phyloP scores from a whole-genome alignment of 2,888 invertebrate species.

The Baccha elongata region DNA sequence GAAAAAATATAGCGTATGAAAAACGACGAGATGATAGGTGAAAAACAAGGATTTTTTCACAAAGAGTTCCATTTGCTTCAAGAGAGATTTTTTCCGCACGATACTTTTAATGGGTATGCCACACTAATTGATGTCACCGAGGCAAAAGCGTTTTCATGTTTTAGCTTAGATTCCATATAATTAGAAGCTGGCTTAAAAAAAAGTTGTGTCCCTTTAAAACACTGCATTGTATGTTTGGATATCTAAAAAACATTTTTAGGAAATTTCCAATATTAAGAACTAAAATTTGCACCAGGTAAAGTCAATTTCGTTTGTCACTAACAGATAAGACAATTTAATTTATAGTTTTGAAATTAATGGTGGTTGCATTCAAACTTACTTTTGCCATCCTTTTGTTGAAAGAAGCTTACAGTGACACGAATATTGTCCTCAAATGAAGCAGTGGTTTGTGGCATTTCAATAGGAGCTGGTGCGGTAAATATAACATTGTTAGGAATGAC shows the following conservation, averaged over 20 bases:
- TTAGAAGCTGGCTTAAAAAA: neutral
- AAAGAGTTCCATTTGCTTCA: neutral
- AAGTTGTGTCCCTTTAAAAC: neutral
- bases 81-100: neutral
- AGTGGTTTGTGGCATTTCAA: conserved; percentile 89
- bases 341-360: conserved; percentile 15
- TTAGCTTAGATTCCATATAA: neutral
- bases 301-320: neutral
- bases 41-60: neutral
- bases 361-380: conserved; percentile 83
- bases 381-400: conserved; percentile 87
- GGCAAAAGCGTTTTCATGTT: conserved; percentile 18
- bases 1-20: too few species aligned
- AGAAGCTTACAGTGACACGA: conserved; percentile 91
- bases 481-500: conserved; percentile 93
- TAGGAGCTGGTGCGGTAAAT: conserved; percentile 91
- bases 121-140: neutral
- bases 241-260: too few species aligned
- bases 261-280: too few species aligned
- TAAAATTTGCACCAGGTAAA: too few species aligned
- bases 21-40: neutral
- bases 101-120: neutral
- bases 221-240: too few species aligned
- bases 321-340: neutral
- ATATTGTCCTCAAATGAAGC: conserved; percentile 92